Evolutionary conservation across 2,113 vertebrate genomes (phyloP).

Genomic region (Hippoglossus stenolepis): DNA sequence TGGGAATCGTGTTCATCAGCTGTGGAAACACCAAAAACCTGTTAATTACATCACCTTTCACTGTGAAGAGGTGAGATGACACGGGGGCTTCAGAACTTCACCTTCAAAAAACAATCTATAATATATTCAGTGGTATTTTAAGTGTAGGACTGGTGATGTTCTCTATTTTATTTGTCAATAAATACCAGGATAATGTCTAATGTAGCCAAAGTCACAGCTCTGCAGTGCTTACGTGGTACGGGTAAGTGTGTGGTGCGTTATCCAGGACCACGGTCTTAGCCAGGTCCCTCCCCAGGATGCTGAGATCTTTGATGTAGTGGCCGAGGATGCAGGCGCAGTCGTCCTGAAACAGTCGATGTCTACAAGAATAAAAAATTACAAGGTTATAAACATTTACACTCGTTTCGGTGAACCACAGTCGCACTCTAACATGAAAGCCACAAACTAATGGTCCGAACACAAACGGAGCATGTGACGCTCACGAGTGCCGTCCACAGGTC

Average conservation of each 20-base stretch:
- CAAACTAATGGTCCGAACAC: background rate
- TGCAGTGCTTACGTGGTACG: conserved; percentile 78
- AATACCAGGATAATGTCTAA: too few relatives aligned
- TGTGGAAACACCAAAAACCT: conserved; percentile 53
- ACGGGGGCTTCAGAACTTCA: too few relatives aligned
- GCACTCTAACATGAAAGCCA: background rate
- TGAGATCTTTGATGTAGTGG: conserved; percentile 88
- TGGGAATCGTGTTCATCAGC: conserved; percentile 84
- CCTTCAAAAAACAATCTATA: too few relatives aligned
- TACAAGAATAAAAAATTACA: conserved; percentile 24
- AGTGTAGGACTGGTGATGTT: too few relatives aligned
- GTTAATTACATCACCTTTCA: background rate
- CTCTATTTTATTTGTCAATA: too few relatives aligned
- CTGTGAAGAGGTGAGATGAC: too few relatives aligned
- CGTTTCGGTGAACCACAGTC: background rate
- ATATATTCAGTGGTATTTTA: too few relatives aligned
- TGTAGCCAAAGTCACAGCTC: too few relatives aligned
- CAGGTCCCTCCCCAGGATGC: conserved; percentile 81
- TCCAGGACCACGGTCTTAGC: conserved; percentile 85
- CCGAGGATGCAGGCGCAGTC: conserved; percentile 85
- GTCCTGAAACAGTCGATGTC: conserved; percentile 84
- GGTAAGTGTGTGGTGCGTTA: conserved; percentile 83
- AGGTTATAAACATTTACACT: background rate
- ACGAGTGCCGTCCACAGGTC: background rate
- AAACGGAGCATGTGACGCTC: background rate